A percentile compares a stretch with the other conserved stretches of the same genome.
Evolutionary conservation across 2,888 invertebrate genomes (phyloP).

Genomic region (Kuschelorhynchus macadamiae): DNA sequence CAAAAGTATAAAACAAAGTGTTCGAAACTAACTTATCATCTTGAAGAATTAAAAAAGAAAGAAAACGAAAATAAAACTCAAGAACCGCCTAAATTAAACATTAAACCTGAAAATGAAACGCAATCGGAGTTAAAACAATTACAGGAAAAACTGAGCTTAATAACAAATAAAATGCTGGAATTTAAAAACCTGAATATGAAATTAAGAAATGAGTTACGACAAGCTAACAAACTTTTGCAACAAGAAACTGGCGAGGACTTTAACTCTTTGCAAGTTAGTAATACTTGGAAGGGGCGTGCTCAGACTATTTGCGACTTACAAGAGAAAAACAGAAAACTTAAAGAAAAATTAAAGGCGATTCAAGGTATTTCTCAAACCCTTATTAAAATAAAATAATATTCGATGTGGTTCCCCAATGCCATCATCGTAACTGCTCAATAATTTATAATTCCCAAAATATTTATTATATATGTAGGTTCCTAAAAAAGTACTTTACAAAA

Average conservation of each 20-base stretch:
- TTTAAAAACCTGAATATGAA: slow-evolving; percentile 78
- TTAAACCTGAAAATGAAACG: slow-evolving; percentile 66
- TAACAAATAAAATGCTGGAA: slow-evolving; percentile 78
- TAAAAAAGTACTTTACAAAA: no score
- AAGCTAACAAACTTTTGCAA: slow-evolving; percentile 81
- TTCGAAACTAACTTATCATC: slow-evolving; percentile 71
- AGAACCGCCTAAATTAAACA: not conserved
- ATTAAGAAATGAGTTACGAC: slow-evolving; percentile 79
- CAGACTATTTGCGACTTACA: slow-evolving; percentile 81
- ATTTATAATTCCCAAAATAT: no score
- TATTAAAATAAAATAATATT: no score
- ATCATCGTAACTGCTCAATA: no score
- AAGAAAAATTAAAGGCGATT: slow-evolving; percentile 72
- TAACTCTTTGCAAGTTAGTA: slow-evolving; percentile 74
- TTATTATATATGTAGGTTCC: no score
- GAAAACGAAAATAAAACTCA: slow-evolving; percentile 16
- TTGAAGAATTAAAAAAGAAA: slow-evolving; percentile 66
- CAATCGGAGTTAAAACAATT: slow-evolving; percentile 74
- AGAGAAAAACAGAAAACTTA: slow-evolving; percentile 77
- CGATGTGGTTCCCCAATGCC: no score
- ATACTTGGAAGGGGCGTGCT: slow-evolving; percentile 83
- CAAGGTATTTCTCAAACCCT: slow-evolving; percentile 56
- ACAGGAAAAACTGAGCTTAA: slow-evolving; percentile 73
- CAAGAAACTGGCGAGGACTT: slow-evolving; percentile 84
- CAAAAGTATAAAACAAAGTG: slow-evolving; percentile 75